Evolutionary conservation across 2,888 invertebrate genomes (phyloP), one percentile per base, ranked within the genome.

Genomic region (Zelleria hepariella): DNA sequence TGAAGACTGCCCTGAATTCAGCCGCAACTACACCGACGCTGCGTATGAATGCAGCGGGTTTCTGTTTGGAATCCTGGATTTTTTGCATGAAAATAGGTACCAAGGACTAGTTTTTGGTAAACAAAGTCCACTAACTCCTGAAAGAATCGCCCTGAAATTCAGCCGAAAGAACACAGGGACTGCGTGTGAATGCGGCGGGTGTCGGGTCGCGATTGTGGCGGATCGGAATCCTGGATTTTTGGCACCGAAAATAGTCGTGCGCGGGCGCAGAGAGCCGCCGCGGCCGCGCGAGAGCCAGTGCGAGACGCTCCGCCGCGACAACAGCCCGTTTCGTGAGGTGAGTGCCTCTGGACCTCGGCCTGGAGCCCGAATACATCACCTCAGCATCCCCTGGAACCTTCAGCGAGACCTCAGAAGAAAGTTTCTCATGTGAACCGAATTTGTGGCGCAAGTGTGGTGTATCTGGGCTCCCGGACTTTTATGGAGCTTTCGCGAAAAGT

Each of bases 221-320:
- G 79, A 78, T 81, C 68, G 80, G 80, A 84, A 85, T 86, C 81
- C 80, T 80, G 84, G 80, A 83, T 86, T 87, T 86, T 87, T 87
- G 86, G 84, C 86, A 84, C 87, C 87, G 79, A 87, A 88, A 88
- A 88, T 87, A 87, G 86, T 82, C 81, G 77, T 78, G 83, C 80
- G 83, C 81, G 81, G 78, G 80, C 75, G 80, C 78, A 78, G 78
- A 67, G 68, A 70, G 71, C 68, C 68, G 70, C 75, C 73, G 74
- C 80, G 80, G 80, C 78, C 79, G 80, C 78, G 76, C 75, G 75
- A 49, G 77, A 80, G 81, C 86, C 86, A 87, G 87, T 88, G 87
- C 87, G 87, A 81, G 88, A 81, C 88, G 88, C 88, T 88, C 88
- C 88, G 88, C 88, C 88, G 87, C 83, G 79, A 81, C 82, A 86